These are phyloP conservation scores for Drosophila cardini DNA, from an alignment of 1,140 invertebrate species.

Conservation along the genomic window DNA sequence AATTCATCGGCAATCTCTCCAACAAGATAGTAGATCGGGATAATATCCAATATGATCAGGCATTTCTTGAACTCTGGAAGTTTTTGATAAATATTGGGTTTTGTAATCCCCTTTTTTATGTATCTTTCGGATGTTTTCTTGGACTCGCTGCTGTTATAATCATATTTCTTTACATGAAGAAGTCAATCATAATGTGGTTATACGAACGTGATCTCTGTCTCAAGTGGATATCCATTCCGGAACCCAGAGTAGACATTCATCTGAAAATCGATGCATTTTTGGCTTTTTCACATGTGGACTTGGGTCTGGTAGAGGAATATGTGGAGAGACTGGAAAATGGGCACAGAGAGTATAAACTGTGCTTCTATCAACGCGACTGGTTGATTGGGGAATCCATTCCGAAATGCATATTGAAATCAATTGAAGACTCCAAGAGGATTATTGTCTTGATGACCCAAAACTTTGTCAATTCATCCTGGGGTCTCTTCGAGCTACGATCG, in stretches of 20 bases:
- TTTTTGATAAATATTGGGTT: neutral
- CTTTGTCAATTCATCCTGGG: conserved; percentile 10
- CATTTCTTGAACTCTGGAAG: neutral
- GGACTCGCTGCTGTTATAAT: neutral
- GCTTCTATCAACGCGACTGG: conserved; percentile 27
- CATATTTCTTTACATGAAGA: neutral
- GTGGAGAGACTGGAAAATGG: conserved; percentile 5
- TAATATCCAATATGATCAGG: neutral
- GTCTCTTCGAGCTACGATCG: conserved; percentile 15
- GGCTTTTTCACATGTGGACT: conserved; percentile 9
- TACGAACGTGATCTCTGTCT: conserved; percentile 12
- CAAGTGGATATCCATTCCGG: neutral
- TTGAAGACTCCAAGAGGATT: conserved; percentile 6
- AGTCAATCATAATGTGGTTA: neutral
- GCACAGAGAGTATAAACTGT: neutral
- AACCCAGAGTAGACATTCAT: neutral
- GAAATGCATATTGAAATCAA: conserved; percentile 15
- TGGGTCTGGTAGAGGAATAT: neutral
- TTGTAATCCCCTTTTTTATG: neutral
- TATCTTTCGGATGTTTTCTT: neutral
- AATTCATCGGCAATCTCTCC: neutral
- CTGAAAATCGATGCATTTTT: conserved; percentile 12
- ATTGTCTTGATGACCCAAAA: conserved; percentile 17
- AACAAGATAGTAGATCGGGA: conserved; percentile 6
- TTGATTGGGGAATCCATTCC: conserved; percentile 22